Evolutionary conservation across 2,113 vertebrate genomes (phyloP).

Genomic region (Rattus rattus): DNA sequence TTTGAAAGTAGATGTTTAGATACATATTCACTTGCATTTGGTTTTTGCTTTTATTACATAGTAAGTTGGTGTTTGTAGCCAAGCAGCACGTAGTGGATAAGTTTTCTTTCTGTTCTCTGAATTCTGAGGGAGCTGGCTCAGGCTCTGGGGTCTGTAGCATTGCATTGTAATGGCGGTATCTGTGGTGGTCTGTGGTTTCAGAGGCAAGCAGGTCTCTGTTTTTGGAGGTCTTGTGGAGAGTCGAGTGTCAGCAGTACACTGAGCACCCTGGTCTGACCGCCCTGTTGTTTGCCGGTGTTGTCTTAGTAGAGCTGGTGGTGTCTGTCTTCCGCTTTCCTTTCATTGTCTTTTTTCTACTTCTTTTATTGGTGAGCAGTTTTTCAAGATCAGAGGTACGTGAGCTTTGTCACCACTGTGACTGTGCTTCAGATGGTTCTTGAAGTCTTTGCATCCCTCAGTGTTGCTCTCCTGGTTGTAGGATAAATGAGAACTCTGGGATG

Average conservation of each 20-base stretch:
- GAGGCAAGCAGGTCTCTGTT: constrained; percentile 13
- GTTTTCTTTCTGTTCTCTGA: not conserved
- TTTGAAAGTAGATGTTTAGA: not conserved
- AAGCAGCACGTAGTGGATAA: not conserved
- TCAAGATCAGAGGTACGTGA: not conserved
- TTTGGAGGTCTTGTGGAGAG: constrained; percentile 63
- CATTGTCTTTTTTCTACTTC: not conserved
- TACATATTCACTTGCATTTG: not conserved
- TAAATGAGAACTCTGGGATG: not conserved
- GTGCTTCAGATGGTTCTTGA: not conserved
- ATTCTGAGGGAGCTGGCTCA: not conserved
- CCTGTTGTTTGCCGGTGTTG: not conserved
- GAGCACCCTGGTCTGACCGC: not conserved
- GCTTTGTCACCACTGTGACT: not conserved
- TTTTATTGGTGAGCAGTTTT: not conserved
- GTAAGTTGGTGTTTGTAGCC: not conserved
- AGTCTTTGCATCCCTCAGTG: not conserved
- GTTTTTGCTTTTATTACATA: not conserved
- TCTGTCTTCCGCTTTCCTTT: not conserved
- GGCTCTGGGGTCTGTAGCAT: not conserved
- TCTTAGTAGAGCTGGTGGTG: not conserved
- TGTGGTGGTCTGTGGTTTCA: not conserved
- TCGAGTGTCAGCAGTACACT: not conserved
- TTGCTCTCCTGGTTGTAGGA: not conserved
- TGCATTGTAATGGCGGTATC: not conserved